Evolutionary conservation across 2,113 vertebrate species (phyloP), one percentile per base, ranked within the genome.

Genomic region (Mobula birostris): DNA sequence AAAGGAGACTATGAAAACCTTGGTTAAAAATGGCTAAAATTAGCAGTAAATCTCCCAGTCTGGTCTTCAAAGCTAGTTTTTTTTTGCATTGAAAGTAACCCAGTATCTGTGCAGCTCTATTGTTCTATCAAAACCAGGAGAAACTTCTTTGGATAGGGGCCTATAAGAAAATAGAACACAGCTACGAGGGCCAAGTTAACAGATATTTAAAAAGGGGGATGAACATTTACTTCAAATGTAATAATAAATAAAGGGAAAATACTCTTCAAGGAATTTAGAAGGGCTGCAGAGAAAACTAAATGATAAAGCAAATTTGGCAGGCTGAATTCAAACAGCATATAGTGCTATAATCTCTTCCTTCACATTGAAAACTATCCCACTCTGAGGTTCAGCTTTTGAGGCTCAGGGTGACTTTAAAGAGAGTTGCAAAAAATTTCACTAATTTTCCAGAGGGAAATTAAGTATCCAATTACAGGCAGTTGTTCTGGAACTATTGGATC

Each of bases 381-480:
- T 83, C 36, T 78, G 32, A 56, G 7, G 7, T 5, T 19, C 17
- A 48, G 27, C n/a, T 79, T n/a, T n/a, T 58, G 82, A 85, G 48
- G 56, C 58, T 85, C 58, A n/a, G 61, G 27, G 14, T 29, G 61
- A 4, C 14, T 83, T 56, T 83, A 88, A 29, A n/a, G 58, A 15
- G 66, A 66, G 29, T 12, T 68, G 29, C 61, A 90, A 27, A 88
- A 27, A 63, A 48, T 48, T 56, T 32, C 58, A 87, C 8, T 11
- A 12, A 90, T 63, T 90, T 68, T 90, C 58, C 61, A 66, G 87
- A 66, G 87, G 61, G 29, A 90, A 90, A 90, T 61, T 19, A 90
- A 61, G 29, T 61, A 36, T 29, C n/a, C 63, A 61, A 90, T 88
- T 66, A 63, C 29, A 61, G 9, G 27, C 2, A 15, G 85, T 29